These are phyloP conservation scores for Chaetorhynchus papuensis DNA, from an alignment of 2,113 vertebrate genomes.

Conservation along the genomic window DNA sequence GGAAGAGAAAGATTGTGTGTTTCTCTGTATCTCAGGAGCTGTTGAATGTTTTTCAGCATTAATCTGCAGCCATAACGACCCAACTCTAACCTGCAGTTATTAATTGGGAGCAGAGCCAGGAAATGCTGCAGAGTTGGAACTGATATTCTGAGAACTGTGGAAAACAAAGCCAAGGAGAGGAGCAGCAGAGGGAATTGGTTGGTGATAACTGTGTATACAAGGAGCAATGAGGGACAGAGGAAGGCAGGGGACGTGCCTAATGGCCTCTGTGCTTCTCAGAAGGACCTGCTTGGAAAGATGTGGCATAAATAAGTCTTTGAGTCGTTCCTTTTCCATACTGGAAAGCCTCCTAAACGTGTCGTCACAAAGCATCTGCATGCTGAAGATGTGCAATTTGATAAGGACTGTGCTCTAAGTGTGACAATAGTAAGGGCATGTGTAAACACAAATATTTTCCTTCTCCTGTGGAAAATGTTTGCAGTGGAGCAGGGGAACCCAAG, in stretches of 20 bases:
- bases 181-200: neutral
- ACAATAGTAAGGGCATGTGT: constrained; percentile 42
- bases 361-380: neutral
- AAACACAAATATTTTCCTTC: constrained; percentile 52
- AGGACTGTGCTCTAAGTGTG: neutral
- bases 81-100: constrained; percentile 33
- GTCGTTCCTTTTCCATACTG: neutral
- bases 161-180: neutral
- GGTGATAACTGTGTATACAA: neutral
- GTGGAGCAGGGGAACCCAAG: fast-evolving
- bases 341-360: neutral
- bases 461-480: neutral
- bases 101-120: constrained; percentile 17
- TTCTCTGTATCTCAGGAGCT: neutral
- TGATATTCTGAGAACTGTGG: neutral
- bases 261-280: neutral
- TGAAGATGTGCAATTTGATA: constrained; percentile 56
- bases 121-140: neutral
- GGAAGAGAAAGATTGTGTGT: neutral
- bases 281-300: neutral
- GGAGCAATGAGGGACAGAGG: neutral
- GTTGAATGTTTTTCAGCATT: constrained; percentile 38
- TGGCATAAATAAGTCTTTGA: neutral
- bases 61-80: constrained; percentile 40
- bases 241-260: neutral